Evolutionary conservation across 2,888 invertebrate species (phyloP).

Genomic region (Zygothrica quintamaculata): DNA sequence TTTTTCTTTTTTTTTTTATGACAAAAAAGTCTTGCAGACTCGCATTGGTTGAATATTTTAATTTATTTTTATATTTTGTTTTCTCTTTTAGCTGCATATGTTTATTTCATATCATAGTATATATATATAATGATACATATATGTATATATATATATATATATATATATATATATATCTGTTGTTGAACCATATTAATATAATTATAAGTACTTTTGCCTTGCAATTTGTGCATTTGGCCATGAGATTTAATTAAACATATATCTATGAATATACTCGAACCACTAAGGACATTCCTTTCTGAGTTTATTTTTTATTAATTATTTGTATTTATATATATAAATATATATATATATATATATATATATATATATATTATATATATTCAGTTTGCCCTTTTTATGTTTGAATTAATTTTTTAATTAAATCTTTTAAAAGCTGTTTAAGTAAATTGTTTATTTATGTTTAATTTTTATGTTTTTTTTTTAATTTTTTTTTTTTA

Average conservation of each 20-base stretch:
- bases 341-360: too few species aligned
- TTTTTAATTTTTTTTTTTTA: conserved; percentile 24
- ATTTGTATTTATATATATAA: too few species aligned
- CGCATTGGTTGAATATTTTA: conserved; percentile 30
- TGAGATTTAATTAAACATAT: conserved; percentile 69
- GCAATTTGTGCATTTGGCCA: conserved; percentile 60
- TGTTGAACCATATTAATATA: conserved; percentile 52
- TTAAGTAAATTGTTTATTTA: conserved; percentile 56
- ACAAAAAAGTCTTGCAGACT: conserved; percentile 26
- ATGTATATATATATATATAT: conserved; percentile 22
- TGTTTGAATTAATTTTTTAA: conserved; percentile 46
- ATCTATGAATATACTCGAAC: conserved; percentile 19
- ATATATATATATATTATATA: too few species aligned
- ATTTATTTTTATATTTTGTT: conserved; percentile 8
- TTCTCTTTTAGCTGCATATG: conserved; percentile 13
- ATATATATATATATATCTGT: conserved; percentile 27
- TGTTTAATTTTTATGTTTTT: conserved; percentile 18
- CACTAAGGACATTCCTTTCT: conserved; percentile 8
- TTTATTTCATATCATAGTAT: conserved; percentile 10
- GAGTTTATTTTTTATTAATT: conserved; percentile 7
- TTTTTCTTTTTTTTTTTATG: conserved; percentile 2
- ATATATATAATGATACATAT: conserved; percentile 16
- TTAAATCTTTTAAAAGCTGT: conserved; percentile 71
- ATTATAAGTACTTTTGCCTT: conserved; percentile 66
- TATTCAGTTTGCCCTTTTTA: conserved; percentile 25